Evolutionary conservation across 2,797 vertebrate species (phyloP).

Genomic region (Gymnocypris eckloni): DNA sequence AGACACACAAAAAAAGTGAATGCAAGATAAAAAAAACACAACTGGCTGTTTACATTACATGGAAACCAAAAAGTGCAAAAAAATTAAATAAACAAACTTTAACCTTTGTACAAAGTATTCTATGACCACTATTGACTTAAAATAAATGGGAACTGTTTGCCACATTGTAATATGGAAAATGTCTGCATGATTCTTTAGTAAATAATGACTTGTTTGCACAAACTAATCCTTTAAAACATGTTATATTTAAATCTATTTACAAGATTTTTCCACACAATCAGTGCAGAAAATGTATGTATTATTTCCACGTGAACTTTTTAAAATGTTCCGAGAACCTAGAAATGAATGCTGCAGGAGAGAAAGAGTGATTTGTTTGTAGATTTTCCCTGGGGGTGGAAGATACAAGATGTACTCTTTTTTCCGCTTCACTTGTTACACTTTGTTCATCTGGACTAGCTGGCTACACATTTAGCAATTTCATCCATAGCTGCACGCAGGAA

Average conservation of each 20-base stretch:
- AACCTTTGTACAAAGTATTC: too few relatives aligned
- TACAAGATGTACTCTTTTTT: slow-evolving; percentile 21
- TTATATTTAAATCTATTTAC: neutral
- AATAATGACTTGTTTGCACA: neutral
- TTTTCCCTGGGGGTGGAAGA: slow-evolving; percentile 12
- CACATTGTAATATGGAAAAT: neutral
- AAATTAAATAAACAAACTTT: too few relatives aligned
- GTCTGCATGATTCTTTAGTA: neutral
- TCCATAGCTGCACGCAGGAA: slow-evolving; percentile 18
- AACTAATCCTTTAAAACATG: neutral
- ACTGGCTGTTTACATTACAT: too few relatives aligned
- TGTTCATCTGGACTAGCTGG: slow-evolving; percentile 39
- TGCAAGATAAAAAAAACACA: too few relatives aligned
- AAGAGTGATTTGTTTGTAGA: slow-evolving; percentile 22
- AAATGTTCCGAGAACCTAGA: neutral
- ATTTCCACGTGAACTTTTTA: neutral
- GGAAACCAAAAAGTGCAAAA: too few relatives aligned
- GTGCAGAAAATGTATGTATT: neutral
- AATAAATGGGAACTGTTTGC: too few relatives aligned
- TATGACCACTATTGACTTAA: neutral
- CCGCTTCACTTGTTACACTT: slow-evolving; percentile 42
- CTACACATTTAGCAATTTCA: slow-evolving; percentile 48
- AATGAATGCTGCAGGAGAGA: neutral
- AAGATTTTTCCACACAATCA: neutral
- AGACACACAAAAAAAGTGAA: neutral